Evolutionary conservation across 2,888 invertebrate genomes (phyloP), one percentile per base, ranked within the genome.

Genomic region (Oscheius sp.): DNA sequence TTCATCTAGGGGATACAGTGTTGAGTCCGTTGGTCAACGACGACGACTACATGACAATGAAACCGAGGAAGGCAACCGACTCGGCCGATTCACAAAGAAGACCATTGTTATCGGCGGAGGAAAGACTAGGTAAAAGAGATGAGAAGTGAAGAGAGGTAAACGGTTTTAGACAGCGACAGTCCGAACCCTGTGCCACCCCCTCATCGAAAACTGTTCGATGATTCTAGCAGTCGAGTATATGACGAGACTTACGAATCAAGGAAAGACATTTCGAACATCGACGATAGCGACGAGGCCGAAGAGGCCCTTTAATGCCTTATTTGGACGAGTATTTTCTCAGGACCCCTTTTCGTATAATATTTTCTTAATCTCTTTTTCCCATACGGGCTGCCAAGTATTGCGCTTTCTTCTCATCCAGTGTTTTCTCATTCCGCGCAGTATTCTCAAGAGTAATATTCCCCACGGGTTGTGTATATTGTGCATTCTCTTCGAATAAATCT

Each of bases 11-110:
- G 20, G 72, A 74, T 30, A 75, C 72, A n/a, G 71, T 75, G 38
- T 67, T 74, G 8, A 67, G 59, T 44, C 77, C 75, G n/a, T 74
- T 77, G n/a, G 26, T 68, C 28, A 74, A 75, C 54, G 76, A 77
- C 33, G 69, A 75, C 62, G 83, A 83, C 65, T 83, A 83, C 67
- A 77, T 83, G 75, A 83, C 83, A 22, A 83, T 83, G 83, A 78
- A 77, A 30, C 84, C 83, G 17, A 49, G 84, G 17, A 75, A 74
- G 49, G 69, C 54, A 9, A 65, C 54, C 22, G 71, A 71, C 50
- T 64, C 67, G 17, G 54, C 64, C 32, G 67, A 70, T 33, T 66
- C 70, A 9, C 68, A 73, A 32, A 33, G 70, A 17, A 33, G 70
- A 33, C 73, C 67, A 12, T 51, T 71, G 50, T 41, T 65, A 14